Conservation (phyloP, 2,797 vertebrate species). For the Typhlichthys eigenmanni region DNA sequence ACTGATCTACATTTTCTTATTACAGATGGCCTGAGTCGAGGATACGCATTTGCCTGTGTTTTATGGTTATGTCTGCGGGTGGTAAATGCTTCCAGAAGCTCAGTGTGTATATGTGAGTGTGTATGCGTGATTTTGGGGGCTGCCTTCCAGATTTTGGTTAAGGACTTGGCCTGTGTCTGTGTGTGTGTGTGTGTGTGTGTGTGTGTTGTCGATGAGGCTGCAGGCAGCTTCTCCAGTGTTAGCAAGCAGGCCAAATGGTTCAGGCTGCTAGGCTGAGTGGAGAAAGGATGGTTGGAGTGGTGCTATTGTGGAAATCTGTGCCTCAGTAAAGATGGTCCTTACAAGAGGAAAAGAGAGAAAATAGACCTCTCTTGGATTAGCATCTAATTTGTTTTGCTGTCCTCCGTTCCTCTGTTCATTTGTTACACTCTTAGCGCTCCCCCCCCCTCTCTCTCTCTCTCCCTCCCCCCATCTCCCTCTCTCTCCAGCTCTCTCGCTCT, state of each 20-base stretch:
- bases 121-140: slow-evolving; percentile 41
- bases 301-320: slow-evolving; percentile 70
- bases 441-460: not conserved
- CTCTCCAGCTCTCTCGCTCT: not conserved
- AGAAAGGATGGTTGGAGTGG: slow-evolving; percentile 36
- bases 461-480: not conserved
- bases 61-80: slow-evolving; percentile 42
- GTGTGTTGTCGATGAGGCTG: slow-evolving; percentile 1
- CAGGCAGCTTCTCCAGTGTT: not conserved
- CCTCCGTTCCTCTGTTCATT: slow-evolving; percentile 20
- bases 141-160: slow-evolving; percentile 46
- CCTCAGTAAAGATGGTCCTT: slow-evolving; percentile 55
- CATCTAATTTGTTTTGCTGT: slow-evolving; percentile 24
- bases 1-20: slow-evolving; percentile 29
- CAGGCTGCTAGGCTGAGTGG: slow-evolving; percentile 23
- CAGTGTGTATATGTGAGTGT: slow-evolving; percentile 24
- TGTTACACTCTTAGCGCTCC: slow-evolving; percentile 14
- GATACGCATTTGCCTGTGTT: slow-evolving; percentile 32
- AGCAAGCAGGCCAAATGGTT: slow-evolving; percentile 29
- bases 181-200: slow-evolving; percentile 1
- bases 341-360: slow-evolving; percentile 43
- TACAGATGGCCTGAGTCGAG: slow-evolving; percentile 50
- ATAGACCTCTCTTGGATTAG: slow-evolving; percentile 55
- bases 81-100: slow-evolving; percentile 65
- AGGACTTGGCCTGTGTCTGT: slow-evolving; percentile 2